These are phyloP conservation scores for Myiagra hebetior DNA, from an alignment of 2,113 vertebrate species.

Conservation along the genomic window DNA sequence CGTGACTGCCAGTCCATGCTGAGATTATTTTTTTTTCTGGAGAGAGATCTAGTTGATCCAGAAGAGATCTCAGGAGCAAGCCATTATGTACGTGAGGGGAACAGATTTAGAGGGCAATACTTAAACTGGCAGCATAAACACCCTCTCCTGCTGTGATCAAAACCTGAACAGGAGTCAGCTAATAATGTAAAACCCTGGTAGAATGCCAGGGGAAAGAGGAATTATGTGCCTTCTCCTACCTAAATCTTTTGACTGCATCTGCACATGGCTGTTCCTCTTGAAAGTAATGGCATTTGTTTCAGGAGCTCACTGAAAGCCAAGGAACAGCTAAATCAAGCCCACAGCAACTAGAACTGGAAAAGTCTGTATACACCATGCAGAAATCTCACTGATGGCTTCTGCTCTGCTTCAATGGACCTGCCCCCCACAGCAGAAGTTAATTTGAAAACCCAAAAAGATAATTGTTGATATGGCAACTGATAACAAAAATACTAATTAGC, in stretches of 20 bases:
- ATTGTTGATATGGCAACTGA: neutral
- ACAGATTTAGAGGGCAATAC: neutral
- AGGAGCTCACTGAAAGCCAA: neutral
- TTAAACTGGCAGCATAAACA: neutral
- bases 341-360: neutral
- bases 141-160: neutral
- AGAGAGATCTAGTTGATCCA: neutral
- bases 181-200: neutral
- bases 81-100: fast-evolving
- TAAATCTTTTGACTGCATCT: neutral
- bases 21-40: neutral
- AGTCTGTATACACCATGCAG: neutral
- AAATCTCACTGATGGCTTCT: neutral
- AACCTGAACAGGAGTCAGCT: neutral
- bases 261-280: neutral
- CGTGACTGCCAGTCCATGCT: neutral
- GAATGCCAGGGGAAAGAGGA: neutral
- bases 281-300: neutral
- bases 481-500: neutral
- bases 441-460: neutral
- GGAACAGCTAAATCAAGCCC: neutral
- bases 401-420: neutral
- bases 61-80: neutral
- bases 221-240: neutral
- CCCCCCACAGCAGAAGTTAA: neutral